phyloP scores from a whole-genome alignment of 2,113 vertebrate genomes.

The Malaclemys terrapin region DNA sequence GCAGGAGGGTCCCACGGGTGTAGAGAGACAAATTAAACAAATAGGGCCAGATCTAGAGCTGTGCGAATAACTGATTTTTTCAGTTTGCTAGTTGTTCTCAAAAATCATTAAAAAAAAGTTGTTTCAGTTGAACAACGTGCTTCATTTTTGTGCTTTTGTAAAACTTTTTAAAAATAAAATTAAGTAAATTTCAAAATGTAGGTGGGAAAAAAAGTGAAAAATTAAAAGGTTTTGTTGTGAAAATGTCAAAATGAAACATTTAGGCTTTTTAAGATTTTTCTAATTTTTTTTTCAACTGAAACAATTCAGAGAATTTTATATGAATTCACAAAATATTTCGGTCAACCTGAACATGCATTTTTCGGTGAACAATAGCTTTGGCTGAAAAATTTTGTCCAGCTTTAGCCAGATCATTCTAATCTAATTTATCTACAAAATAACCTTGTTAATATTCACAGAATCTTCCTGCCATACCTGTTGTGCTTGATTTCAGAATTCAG shows the following conservation, averaged over 20 bases:
- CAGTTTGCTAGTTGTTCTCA: not conserved
- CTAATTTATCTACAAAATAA: not conserved
- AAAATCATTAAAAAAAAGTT: not conserved
- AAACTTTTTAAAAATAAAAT: not conserved
- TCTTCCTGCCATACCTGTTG: not conserved
- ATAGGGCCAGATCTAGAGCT: not conserved
- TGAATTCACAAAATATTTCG: not conserved
- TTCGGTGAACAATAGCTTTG: not conserved
- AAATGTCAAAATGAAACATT: not conserved
- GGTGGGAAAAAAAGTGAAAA: not conserved
- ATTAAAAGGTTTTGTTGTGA: not conserved
- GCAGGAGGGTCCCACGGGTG: not conserved
- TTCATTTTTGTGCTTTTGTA: not conserved
- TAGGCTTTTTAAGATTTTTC: not conserved
- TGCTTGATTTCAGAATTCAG: not conserved
- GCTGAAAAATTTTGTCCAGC: not conserved
- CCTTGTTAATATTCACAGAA: not conserved
- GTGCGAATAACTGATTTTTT: not conserved
- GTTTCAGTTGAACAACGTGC: not conserved
- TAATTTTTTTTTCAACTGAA: too few relatives aligned
- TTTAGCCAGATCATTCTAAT: not conserved
- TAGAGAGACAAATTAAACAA: not conserved
- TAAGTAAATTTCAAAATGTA: not conserved
- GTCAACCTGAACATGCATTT: not conserved
- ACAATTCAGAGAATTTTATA: not conserved